These are phyloP conservation scores for Drosophila sturtevanti DNA, from an alignment of 1,140 invertebrate genomes.

Conservation along the genomic window DNA sequence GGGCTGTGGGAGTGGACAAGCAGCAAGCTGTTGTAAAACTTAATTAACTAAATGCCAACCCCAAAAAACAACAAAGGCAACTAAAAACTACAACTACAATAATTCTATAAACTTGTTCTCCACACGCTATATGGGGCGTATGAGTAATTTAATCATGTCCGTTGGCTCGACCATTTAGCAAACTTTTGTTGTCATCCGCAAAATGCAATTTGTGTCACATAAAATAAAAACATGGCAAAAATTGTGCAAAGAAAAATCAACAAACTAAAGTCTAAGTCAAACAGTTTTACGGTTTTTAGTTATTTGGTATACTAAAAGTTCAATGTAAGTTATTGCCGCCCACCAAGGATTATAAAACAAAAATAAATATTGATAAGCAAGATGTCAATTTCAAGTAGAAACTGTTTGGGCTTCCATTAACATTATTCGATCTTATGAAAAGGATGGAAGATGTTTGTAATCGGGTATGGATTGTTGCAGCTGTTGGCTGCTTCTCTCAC, in stretches of 20 bases:
- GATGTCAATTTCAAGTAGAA: background rate
- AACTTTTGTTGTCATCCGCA: slow-evolving; percentile 72
- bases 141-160: slow-evolving; percentile 78
- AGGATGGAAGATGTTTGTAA: background rate
- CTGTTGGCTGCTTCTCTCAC: too few relatives aligned
- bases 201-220: slow-evolving; percentile 74
- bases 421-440: too few relatives aligned
- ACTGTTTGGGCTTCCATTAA: background rate
- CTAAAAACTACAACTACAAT: slow-evolving; percentile 50
- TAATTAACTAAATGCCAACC: slow-evolving; percentile 72
- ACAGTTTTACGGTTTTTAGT: slow-evolving; percentile 2
- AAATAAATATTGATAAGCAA: background rate
- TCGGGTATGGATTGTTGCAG: too few relatives aligned
- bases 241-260: background rate
- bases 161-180: slow-evolving; percentile 50
- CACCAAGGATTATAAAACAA: background rate
- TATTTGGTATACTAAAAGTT: background rate
- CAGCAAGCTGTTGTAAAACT: slow-evolving; percentile 66
- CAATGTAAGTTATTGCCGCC: background rate
- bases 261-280: slow-evolving; percentile 4
- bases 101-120: slow-evolving; percentile 44
- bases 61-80: slow-evolving; percentile 26
- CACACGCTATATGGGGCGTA: slow-evolving; percentile 56
- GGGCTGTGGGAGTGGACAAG: slow-evolving; percentile 26
- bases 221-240: slow-evolving; percentile 52